Evolutionary conservation across 2,888 invertebrate species (phyloP), one percentile per base, ranked within the genome.

Genomic region (Nowickia ferox): DNA sequence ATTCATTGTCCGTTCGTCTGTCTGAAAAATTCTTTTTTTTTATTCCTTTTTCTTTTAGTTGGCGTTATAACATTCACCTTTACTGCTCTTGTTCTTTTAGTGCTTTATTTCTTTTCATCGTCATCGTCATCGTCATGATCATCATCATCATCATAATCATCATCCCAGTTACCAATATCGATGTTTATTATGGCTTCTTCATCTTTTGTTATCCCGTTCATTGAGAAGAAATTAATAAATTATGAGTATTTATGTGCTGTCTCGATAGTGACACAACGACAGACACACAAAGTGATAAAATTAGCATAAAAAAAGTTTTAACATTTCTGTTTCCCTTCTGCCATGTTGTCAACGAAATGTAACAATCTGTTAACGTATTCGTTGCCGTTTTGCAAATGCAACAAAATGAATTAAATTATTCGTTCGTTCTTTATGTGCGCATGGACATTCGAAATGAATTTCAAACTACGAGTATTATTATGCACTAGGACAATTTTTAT

Each of bases 231-330:
- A 88, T 89, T 91, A 91, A 92, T 91, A 91, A 91, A 91, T 91
- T 92, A 92, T 91, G 89, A 91, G 92, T 92, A 92, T 92, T 91
- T 91, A 91, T 92, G 91, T 91, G 91, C 92, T 92, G 92, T 91
- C 92, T 90, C 88, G 89, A 84, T 87, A 89, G 89, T 90, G 90
- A 89, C 90, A 90, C 88, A 88, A 84, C 90, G 92, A 92, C 92
- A 91, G 92, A 91, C 92, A 90, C 91, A 92, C 92, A 92, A 92
- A 92, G 92, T 92, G 92, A 92, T 92, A 92, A 92, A 91, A 92
- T 92, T 92, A 92, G 91, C 92, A 92, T 92, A 92, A 92, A 92
- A 90, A 92, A 92, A 46, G 57, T 84, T 83, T 42, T 4, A 69
- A 78, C 55, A 57, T 48, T 80, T 63, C 76, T 80, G 40, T 71